phyloP scores from a whole-genome alignment of 2,113 vertebrate genomes.

The Cephalopholis sonnerati region DNA sequence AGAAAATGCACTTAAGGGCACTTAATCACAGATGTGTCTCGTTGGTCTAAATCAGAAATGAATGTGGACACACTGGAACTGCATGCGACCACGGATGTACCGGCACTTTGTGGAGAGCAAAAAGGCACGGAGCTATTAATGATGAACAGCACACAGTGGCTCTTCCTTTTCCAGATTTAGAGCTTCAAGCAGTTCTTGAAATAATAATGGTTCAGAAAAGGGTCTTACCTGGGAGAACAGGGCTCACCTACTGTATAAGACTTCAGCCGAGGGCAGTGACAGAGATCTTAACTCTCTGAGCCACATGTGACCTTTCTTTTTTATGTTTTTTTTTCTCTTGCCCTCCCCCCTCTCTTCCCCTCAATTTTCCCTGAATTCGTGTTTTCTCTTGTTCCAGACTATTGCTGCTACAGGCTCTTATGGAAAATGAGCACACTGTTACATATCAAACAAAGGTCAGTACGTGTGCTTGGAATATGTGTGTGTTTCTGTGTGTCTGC shows the following conservation, averaged over 20 bases:
- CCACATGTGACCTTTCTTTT: constrained; percentile 73
- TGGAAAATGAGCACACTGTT: constrained; percentile 71
- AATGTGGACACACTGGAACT: constrained; percentile 44
- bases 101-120: constrained; percentile 25
- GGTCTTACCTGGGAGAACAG: constrained; percentile 45
- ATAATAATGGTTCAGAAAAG: constrained; percentile 58
- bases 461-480: constrained; percentile 40
- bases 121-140: constrained; percentile 40
- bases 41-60: constrained; percentile 55
- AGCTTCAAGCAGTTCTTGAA: constrained; percentile 51
- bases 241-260: constrained; percentile 38
- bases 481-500: neutral
- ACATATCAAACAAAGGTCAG: constrained; percentile 82
- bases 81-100: neutral
- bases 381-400: constrained; percentile 61
- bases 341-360: neutral
- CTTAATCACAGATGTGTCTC: constrained; percentile 59
- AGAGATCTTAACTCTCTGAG: constrained; percentile 60
- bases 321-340: constrained; percentile 11
- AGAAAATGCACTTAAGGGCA: constrained; percentile 66
- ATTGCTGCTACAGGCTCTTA: constrained; percentile 67
- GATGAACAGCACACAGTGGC: constrained; percentile 31
- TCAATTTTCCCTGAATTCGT: constrained; percentile 49
- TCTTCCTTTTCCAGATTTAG: constrained; percentile 49
- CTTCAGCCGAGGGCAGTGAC: constrained; percentile 24